phyloP scores from a whole-genome alignment of 2,888 invertebrate species.

The Mantis religiosa region DNA sequence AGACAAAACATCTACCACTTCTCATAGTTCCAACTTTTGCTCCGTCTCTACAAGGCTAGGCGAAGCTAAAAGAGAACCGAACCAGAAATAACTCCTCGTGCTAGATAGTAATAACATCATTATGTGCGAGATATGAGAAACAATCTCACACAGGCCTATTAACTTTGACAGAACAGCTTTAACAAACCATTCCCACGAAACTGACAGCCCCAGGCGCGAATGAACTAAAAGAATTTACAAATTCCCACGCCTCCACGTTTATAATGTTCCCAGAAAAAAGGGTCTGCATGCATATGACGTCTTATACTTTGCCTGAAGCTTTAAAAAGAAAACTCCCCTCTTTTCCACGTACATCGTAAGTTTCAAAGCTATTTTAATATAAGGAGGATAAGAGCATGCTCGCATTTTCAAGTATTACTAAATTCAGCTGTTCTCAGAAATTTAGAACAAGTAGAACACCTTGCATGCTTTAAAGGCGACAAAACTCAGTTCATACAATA shows the following conservation, averaged over 20 bases:
- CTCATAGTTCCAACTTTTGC: no score
- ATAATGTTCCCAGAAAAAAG: neutral
- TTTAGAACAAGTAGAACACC: no score
- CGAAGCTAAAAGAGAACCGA: no score
- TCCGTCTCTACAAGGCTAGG: no score
- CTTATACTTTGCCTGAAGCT: neutral
- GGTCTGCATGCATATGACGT: neutral
- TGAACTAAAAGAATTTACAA: neutral
- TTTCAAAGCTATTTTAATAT: neutral
- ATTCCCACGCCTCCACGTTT: neutral
- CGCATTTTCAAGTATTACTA: neutral
- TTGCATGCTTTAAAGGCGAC: no score
- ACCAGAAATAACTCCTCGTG: no score
- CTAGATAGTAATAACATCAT: no score
- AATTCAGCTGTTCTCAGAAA: no score
- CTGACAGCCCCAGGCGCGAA: neutral
- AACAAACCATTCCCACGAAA: neutral
- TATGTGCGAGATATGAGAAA: neutral
- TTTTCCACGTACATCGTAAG: neutral
- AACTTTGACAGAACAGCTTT: neutral
- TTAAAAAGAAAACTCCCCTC: neutral
- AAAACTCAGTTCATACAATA: no score
- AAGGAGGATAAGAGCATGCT: neutral
- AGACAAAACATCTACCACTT: no score
- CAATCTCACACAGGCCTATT: neutral